Evolutionary conservation across 2,797 vertebrate genomes (phyloP).

Genomic region (Muscicapa comitata): DNA sequence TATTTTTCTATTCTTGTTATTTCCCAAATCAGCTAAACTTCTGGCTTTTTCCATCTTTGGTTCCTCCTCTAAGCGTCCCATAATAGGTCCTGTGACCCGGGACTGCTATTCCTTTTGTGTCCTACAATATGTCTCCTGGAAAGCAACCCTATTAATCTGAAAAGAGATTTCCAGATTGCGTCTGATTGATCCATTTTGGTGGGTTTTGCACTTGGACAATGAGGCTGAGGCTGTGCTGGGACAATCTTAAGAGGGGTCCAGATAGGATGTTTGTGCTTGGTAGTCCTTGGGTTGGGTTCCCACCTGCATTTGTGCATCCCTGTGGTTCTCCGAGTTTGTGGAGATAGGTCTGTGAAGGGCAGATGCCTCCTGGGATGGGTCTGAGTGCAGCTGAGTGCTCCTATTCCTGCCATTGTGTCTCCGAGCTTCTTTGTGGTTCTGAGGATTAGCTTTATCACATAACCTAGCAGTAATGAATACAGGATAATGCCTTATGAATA

Average conservation of each 20-base stretch:
- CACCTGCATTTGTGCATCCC: fast-evolving
- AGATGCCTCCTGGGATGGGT: background rate
- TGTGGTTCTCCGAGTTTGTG: background rate
- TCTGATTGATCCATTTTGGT: background rate
- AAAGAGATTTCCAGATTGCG: background rate
- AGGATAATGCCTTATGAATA: background rate
- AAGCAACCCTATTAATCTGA: background rate
- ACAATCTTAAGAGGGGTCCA: fast-evolving
- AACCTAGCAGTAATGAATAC: background rate
- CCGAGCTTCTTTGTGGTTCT: background rate
- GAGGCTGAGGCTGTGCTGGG: background rate
- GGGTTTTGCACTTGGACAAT: background rate
- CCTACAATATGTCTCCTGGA: background rate
- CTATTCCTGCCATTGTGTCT: background rate
- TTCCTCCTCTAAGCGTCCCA: background rate
- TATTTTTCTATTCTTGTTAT: background rate
- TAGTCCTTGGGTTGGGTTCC: background rate
- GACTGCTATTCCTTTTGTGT: background rate
- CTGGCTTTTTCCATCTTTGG: background rate
- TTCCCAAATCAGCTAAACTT: background rate
- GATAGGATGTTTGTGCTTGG: background rate
- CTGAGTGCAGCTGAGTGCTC: background rate
- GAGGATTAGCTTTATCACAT: background rate
- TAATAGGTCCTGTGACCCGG: background rate
- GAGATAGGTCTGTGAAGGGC: background rate